Percentiles rank a stretch among this genome's conserved stretches.
Evolutionary conservation across 2,888 invertebrate genomes (phyloP).

Genomic region (Silvanus unidentatus): DNA sequence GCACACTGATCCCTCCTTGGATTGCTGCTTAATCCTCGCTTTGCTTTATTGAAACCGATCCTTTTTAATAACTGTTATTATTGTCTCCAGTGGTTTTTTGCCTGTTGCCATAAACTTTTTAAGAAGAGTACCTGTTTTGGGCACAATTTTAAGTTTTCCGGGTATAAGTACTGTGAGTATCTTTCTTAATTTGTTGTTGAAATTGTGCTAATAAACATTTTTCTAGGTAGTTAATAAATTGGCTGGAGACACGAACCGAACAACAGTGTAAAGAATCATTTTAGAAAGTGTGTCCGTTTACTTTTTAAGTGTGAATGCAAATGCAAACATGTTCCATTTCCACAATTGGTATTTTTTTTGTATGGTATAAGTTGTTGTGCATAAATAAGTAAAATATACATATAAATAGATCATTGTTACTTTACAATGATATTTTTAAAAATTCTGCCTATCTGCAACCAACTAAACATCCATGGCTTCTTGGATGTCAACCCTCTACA

Average conservation of each 20-base stretch:
- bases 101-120: constrained; percentile 95
- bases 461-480: too few relatives aligned
- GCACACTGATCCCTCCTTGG: background rate
- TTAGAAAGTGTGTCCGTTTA: too few relatives aligned
- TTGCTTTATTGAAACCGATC: background rate
- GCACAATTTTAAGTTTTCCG: constrained; percentile 82
- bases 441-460: too few relatives aligned
- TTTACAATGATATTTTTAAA: too few relatives aligned
- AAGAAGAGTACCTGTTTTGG: constrained; percentile 85
- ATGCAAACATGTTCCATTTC: too few relatives aligned
- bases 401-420: too few relatives aligned
- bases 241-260: constrained; percentile 75
- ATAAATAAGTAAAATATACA: too few relatives aligned
- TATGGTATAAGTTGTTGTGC: too few relatives aligned
- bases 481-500: too few relatives aligned
- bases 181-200: constrained; percentile 1
- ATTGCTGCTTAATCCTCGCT: background rate
- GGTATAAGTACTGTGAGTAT: constrained; percentile 75
- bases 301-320: too few relatives aligned
- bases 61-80: constrained; percentile 1
- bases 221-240: constrained; percentile 71
- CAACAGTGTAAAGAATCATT: constrained; percentile 58
- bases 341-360: too few relatives aligned
- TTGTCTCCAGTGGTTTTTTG: constrained; percentile 81
- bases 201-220: constrained; percentile 13